phyloP scores from a whole-genome alignment of 2,888 invertebrate genomes.

The Siphlonurus alternatus region DNA sequence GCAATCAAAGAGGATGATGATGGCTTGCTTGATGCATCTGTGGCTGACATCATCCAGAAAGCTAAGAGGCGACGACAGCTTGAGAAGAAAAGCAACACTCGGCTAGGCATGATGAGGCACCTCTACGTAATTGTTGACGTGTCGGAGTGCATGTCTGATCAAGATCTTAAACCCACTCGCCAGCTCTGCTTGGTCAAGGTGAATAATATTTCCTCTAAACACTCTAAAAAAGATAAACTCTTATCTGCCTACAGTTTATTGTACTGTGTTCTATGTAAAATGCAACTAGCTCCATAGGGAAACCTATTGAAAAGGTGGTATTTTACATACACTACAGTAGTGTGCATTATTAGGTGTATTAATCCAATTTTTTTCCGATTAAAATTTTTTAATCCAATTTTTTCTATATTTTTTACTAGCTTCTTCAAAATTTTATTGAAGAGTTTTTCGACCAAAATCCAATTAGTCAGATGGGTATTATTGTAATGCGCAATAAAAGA shows the following conservation, averaged over 20 bases:
- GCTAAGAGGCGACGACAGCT: constrained; percentile 64
- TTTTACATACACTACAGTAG: constrained; percentile 9
- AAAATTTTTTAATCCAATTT: too few relatives aligned
- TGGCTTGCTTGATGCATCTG: constrained; percentile 76
- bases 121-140: constrained; percentile 81
- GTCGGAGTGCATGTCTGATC: constrained; percentile 86
- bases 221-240: constrained; percentile 1
- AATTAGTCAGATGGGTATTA: constrained; percentile 88
- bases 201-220: constrained; percentile 13
- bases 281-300: neutral
- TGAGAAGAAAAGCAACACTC: constrained; percentile 55
- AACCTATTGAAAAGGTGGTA: neutral
- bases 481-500: constrained; percentile 79
- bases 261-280: neutral
- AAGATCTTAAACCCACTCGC: constrained; percentile 88
- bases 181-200: constrained; percentile 78
- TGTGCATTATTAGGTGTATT: too few relatives aligned
- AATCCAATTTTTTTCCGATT: too few relatives aligned
- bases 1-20: constrained; percentile 92
- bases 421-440: constrained; percentile 82
- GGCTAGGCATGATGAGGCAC: constrained; percentile 98
- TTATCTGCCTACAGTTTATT: constrained; percentile 6
- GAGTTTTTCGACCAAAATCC: constrained; percentile 99
- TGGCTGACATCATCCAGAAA: constrained; percentile 80
- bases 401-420: too few relatives aligned